phyloP scores from a whole-genome alignment of 2,888 invertebrate species.

The Macrophya alboannulata region DNA sequence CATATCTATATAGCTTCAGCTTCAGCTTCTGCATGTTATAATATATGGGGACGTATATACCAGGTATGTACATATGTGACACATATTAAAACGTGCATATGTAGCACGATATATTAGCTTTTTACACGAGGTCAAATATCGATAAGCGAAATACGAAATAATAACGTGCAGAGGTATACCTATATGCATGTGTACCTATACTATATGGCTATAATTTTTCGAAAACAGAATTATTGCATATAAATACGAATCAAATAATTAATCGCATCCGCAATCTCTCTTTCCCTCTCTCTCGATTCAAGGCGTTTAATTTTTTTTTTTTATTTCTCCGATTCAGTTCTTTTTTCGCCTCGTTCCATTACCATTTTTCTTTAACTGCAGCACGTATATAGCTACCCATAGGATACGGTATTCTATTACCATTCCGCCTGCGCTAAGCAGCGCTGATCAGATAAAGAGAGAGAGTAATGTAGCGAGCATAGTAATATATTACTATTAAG shows the following conservation, averaged over 20 bases:
- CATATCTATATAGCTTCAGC: neutral
- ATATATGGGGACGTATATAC: neutral
- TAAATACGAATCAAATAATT: neutral
- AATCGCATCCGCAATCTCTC: neutral
- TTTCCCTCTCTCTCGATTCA: neutral
- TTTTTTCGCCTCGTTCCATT: conserved; percentile 66
- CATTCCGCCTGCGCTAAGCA: neutral
- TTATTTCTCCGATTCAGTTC: neutral
- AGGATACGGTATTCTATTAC: neutral
- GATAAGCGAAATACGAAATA: neutral
- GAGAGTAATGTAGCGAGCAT: neutral
- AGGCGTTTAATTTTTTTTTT: neutral
- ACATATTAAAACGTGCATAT: conserved; percentile 5
- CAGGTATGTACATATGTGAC: neutral
- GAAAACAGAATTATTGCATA: neutral
- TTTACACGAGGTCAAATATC: neutral
- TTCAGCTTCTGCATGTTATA: neutral
- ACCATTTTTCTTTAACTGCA: conserved; percentile 61
- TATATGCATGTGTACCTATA: too few relatives aligned
- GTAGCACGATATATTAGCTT: neutral
- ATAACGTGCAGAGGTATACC: neutral
- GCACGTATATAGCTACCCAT: neutral
- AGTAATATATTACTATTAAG: neutral
- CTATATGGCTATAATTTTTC: neutral
- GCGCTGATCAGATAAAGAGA: neutral